Evolutionary conservation across 2,797 vertebrate species (phyloP).

Genomic region (Hemibagrus guttatus): DNA sequence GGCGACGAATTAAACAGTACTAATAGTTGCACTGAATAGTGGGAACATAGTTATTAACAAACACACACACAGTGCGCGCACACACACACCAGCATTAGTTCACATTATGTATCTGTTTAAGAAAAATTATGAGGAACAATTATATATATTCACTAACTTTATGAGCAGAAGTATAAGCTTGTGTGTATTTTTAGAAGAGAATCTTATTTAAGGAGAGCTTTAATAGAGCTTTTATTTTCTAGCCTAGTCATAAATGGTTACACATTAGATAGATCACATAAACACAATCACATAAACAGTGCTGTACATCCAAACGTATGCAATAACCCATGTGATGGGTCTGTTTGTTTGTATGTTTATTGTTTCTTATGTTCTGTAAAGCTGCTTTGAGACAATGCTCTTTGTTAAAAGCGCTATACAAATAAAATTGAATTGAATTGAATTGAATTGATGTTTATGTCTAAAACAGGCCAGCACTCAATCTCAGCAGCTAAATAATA

Average conservation of each 20-base stretch:
- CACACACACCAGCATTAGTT: background rate
- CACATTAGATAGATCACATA: constrained; percentile 4
- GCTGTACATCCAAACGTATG: background rate
- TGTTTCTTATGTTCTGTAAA: too few relatives aligned
- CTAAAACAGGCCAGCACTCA: background rate
- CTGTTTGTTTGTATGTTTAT: too few relatives aligned
- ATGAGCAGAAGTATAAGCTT: background rate
- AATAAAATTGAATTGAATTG: too few relatives aligned
- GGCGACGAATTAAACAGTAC: background rate
- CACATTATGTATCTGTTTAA: background rate
- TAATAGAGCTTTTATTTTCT: background rate
- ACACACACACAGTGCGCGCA: background rate
- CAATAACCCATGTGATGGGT: constrained; percentile 9
- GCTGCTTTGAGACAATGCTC: too few relatives aligned
- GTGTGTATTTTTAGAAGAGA: background rate
- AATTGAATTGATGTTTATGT: too few relatives aligned
- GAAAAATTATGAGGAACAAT: background rate
- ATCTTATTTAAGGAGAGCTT: background rate
- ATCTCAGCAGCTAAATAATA: constrained; percentile 8
- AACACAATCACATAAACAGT: constrained; percentile 5
- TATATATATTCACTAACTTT: background rate
- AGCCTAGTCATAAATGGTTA: background rate
- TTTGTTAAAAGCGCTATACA: too few relatives aligned
- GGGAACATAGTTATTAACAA: background rate
- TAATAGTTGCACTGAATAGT: background rate